Evolutionary conservation across 2,888 invertebrate genomes (phyloP), one percentile per base, ranked within the genome.

Genomic region (Incurvaria masculella): DNA sequence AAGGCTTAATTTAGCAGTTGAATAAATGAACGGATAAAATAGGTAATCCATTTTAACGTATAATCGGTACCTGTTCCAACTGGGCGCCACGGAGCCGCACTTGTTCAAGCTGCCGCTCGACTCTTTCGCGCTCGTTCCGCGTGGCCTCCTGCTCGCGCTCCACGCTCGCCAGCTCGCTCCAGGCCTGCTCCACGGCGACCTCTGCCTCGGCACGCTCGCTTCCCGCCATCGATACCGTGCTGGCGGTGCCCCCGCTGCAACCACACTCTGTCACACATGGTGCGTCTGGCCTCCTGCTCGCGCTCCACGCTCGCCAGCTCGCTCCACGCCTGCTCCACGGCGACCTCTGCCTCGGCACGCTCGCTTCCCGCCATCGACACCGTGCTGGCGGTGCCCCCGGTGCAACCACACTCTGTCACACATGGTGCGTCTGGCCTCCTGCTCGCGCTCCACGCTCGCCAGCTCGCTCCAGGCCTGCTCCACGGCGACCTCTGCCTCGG

Each of bases 21-120:
- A n/a, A n/a, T n/a, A n/a, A n/a, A n/a, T n/a, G n/a, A n/a, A n/a
- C n/a, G n/a, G n/a, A n/a, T n/a, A n/a, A n/a, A n/a, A n/a, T n/a
- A n/a, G n/a, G n/a, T n/a, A n/a, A n/a, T n/a, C n/a, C n/a, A n/a
- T n/a, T n/a, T n/a, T n/a, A n/a, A n/a, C n/a, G n/a, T n/a, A n/a
- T n/a, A n/a, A n/a, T n/a, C n/a, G n/a, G n/a, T 66, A 91, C 94
- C 81, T 94, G 92, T 68, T 95, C 94, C 26, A 94, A 73, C 56
- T 85, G 82, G 21, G 88, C 87, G 6, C 93, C 92, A 50, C 88
- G 82, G 55, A 88, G 83, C 42, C 91, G 83, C 55, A 91, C 91
- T 50, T 83, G 79, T 63, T 92, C 91, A 47, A 95, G 76, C 62
- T 94, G 93, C 46, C 87, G 82, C 66, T 93, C 90, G 3, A 93